These are phyloP conservation scores for Bolinopsis microptera DNA, from an alignment of 37 sponge, comb jelly and placozoan genomes.

Conservation along the genomic window DNA sequence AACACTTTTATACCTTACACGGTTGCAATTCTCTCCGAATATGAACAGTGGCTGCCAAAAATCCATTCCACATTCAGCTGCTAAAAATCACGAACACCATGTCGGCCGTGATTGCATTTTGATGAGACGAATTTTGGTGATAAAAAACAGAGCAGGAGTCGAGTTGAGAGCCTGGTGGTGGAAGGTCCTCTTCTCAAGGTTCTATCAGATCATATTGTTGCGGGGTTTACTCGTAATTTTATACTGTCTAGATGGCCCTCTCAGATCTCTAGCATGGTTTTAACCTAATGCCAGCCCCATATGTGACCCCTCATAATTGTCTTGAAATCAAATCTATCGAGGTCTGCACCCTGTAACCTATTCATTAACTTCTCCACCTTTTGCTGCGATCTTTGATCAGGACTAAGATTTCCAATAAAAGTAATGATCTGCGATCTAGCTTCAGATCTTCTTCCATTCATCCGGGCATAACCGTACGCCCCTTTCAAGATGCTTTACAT, in stretches of 20 bases:
- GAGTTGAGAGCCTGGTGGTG: no score
- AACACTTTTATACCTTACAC: no score
- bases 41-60: no score
- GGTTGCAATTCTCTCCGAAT: no score
- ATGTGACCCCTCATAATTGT: not conserved
- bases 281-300: not conserved
- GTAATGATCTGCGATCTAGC: not conserved
- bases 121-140: not conserved
- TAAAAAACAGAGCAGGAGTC: not conserved
- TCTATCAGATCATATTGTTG: not conserved
- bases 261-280: not conserved
- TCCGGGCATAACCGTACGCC: no score
- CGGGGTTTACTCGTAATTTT: not conserved
- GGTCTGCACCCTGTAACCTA: not conserved
- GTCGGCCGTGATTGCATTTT: not conserved
- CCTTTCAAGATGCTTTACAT: no score
- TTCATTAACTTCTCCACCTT: not conserved
- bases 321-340: not conserved
- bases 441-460: no score
- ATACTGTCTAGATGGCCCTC: not conserved
- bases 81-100: no score
- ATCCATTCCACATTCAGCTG: no score
- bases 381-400: not conserved
- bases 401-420: not conserved
- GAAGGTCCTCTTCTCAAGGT: no score